phyloP scores from a whole-genome alignment of 1,140 invertebrate genomes.

The Lepidurus arcticus region DNA sequence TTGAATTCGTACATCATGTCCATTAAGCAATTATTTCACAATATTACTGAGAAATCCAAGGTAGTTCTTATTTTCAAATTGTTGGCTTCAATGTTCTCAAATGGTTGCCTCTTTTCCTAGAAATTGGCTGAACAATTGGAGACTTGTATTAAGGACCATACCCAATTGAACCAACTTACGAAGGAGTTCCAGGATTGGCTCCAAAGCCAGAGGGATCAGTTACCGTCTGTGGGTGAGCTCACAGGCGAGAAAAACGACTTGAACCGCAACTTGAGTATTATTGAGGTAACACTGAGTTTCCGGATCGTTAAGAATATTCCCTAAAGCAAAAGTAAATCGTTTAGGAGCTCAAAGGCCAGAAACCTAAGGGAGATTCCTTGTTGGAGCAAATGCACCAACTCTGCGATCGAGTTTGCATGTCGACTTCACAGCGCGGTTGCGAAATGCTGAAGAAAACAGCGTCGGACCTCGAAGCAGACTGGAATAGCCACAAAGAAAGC shows the following conservation, averaged over 20 bases:
- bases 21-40: slow-evolving; percentile 80
- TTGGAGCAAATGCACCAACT: slow-evolving; percentile 63
- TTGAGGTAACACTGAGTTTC: not conserved
- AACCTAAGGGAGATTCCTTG: slow-evolving; percentile 63
- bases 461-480: slow-evolving; percentile 68
- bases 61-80: slow-evolving; percentile 36
- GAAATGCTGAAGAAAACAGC: slow-evolving; percentile 53
- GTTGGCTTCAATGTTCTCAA: slow-evolving; percentile 41
- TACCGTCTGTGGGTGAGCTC: slow-evolving; percentile 67
- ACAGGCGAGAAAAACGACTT: slow-evolving; percentile 76
- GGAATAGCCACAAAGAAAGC: slow-evolving; percentile 51
- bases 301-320: not conserved
- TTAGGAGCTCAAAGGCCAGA: slow-evolving; percentile 59
- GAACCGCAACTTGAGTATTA: not conserved
- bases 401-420: slow-evolving; percentile 63
- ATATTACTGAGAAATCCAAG: slow-evolving; percentile 79
- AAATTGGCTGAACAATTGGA: slow-evolving; percentile 75
- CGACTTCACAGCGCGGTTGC: slow-evolving; percentile 59
- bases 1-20: slow-evolving; percentile 79
- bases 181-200: slow-evolving; percentile 74
- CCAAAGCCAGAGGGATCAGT: slow-evolving; percentile 64
- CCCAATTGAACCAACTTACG: slow-evolving; percentile 63
- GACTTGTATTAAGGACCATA: slow-evolving; percentile 77
- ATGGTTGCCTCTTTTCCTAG: not conserved
- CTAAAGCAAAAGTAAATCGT: slow-evolving; percentile 63